phyloP scores from a whole-genome alignment of 2,888 invertebrate genomes.

The Acleris sparsana region DNA sequence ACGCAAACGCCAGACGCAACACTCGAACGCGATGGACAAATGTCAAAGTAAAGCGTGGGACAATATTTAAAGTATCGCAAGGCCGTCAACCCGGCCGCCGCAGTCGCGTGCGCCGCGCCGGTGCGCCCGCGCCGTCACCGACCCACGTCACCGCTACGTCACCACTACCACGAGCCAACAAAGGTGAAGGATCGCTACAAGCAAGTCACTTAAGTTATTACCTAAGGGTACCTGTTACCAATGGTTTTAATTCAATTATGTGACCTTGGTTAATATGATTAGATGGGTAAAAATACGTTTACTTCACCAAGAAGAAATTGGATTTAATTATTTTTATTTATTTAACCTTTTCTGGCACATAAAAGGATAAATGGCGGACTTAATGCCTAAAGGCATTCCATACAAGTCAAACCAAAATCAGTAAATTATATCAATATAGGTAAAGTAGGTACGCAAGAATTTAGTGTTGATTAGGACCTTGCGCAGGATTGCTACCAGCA shows the following conservation, averaged over 20 bases:
- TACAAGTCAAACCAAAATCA: no score
- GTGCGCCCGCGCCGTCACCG: conserved; percentile 23
- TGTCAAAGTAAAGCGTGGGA: conserved; percentile 39
- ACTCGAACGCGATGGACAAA: conserved; percentile 16
- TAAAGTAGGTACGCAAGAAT: no score
- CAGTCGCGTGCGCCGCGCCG: conserved; percentile 46
- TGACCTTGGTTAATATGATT: no score
- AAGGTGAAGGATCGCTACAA: background rate
- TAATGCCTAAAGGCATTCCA: no score
- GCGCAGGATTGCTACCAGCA: no score
- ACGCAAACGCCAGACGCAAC: conserved; percentile 30
- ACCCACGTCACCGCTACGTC: conserved; percentile 31
- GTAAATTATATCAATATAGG: no score
- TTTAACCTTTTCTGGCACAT: no score
- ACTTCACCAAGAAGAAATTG: no score
- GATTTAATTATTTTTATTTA: no score
- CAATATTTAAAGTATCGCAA: conserved; percentile 39
- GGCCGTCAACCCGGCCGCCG: conserved; percentile 46
- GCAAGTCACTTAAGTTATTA: background rate
- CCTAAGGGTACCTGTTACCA: background rate
- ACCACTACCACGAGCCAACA: conserved; percentile 24
- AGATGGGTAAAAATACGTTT: no score
- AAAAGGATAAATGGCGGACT: no score
- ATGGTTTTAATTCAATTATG: background rate
- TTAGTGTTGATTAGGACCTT: no score